Conservation (phyloP, 2,113 vertebrate genomes). For the Rhynchomys soricoides region DNA sequence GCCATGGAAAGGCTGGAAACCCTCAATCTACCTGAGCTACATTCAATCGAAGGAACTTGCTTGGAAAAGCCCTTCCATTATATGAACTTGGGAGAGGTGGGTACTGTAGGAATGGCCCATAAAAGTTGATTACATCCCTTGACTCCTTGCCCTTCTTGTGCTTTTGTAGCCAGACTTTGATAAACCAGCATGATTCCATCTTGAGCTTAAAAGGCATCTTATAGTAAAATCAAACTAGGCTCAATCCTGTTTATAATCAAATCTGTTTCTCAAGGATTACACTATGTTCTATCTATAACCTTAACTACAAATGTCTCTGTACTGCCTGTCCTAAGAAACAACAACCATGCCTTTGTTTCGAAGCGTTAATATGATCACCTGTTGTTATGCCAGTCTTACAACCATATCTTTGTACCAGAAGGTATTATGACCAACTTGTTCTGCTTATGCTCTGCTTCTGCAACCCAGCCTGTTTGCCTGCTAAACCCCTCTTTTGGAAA, state of each 20-base stretch:
- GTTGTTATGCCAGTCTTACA: not conserved
- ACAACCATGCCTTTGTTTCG: not conserved
- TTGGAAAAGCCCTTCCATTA: not conserved
- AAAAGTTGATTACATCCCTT: not conserved
- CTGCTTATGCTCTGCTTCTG: not conserved
- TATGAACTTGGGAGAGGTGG: not conserved
- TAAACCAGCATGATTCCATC: not conserved
- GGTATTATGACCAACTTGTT: not conserved
- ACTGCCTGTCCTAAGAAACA: not conserved
- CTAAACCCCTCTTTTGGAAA: not conserved
- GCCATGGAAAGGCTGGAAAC: not conserved
- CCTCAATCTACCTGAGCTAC: not conserved
- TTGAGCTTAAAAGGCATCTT: not conserved
- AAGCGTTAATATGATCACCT: not conserved
- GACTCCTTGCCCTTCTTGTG: not conserved
- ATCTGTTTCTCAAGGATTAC: not conserved
- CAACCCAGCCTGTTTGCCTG: not conserved
- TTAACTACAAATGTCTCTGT: not conserved
- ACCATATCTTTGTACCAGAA: not conserved
- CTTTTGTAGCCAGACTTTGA: not conserved
- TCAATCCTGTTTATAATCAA: not conserved
- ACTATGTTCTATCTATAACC: not conserved
- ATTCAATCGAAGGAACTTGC: not conserved
- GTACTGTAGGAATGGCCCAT: not conserved
- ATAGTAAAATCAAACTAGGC: not conserved